phyloP scores from a whole-genome alignment of 2,113 vertebrate species.

The Seriola quinqueradiata region DNA sequence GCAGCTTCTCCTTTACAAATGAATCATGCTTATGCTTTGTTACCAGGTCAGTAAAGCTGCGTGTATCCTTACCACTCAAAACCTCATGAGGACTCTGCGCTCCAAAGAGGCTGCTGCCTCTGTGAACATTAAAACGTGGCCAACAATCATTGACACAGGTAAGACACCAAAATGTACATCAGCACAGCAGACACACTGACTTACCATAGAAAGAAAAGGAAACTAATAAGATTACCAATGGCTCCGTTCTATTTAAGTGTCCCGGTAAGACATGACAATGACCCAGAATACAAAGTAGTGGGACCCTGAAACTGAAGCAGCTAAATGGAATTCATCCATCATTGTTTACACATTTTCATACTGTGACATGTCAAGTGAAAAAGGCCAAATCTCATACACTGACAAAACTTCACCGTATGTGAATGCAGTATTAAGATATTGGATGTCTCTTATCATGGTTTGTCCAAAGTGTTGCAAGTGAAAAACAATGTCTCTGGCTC shows the following conservation, averaged over 20 bases:
- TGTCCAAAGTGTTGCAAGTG: neutral
- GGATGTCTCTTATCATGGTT: neutral
- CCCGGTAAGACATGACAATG: neutral
- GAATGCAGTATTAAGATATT: neutral
- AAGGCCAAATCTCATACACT: neutral
- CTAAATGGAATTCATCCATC: neutral
- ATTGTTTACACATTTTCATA: neutral
- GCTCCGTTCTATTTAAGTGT: neutral
- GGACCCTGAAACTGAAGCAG: neutral
- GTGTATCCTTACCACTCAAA: slow-evolving; percentile 97
- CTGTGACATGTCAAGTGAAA: neutral
- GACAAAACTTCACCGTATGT: neutral
- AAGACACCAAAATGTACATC: neutral
- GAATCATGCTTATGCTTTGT: slow-evolving; percentile 34
- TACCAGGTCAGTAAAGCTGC: slow-evolving; percentile 96
- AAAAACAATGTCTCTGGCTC: neutral
- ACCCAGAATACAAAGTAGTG: neutral
- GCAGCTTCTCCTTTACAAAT: neutral
- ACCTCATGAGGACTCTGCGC: slow-evolving; percentile 90
- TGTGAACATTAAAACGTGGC: slow-evolving; percentile 98
- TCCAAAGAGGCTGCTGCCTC: slow-evolving; percentile 94
- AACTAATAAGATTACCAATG: neutral
- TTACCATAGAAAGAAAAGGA: neutral
- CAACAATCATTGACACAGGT: slow-evolving; percentile 98
- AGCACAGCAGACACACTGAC: neutral